Conservation (phyloP, 2,797 vertebrate genomes). For the Brachymystax lenok region DNA sequence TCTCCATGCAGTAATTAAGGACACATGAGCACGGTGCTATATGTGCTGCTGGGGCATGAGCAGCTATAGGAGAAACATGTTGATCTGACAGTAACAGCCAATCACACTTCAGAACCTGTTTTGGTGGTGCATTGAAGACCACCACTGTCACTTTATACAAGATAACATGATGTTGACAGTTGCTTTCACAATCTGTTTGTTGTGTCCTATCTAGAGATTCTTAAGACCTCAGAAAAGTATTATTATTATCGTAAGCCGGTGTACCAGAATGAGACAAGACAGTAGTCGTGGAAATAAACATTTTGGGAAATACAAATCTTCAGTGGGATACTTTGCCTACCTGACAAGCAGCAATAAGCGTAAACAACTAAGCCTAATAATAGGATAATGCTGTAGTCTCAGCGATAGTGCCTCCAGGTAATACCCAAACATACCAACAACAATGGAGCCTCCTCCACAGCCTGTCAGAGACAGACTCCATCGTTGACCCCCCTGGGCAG, state of each 20-base stretch:
- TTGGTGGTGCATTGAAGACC: background rate
- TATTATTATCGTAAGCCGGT: constrained; percentile 65
- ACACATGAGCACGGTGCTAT: constrained; percentile 50
- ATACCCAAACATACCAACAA: constrained; percentile 78
- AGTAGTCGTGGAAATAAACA: constrained; percentile 55
- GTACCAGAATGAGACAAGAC: constrained; percentile 70
- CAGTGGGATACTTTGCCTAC: constrained; percentile 71
- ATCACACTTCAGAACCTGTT: constrained; percentile 29
- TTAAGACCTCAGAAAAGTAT: constrained; percentile 51
- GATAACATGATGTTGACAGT: background rate
- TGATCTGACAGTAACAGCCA: constrained; percentile 35
- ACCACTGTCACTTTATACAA: background rate
- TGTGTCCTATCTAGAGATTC: background rate
- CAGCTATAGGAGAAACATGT: background rate
- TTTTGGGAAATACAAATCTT: constrained; percentile 69
- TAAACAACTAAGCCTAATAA: constrained; percentile 87
- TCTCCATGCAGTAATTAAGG: constrained; percentile 59
- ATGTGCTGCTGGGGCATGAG: constrained; percentile 16
- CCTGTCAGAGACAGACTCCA: constrained; percentile 79
- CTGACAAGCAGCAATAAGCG: constrained; percentile 83
- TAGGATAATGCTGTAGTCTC: constrained; percentile 84
- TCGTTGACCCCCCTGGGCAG: constrained; percentile 78
- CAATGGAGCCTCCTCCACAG: constrained; percentile 81
- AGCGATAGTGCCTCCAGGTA: constrained; percentile 80
- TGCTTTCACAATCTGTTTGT: background rate